Evolutionary conservation across 2,888 invertebrate species (phyloP), one percentile per base, ranked within the genome.

Genomic region (Elgonia sp.): DNA sequence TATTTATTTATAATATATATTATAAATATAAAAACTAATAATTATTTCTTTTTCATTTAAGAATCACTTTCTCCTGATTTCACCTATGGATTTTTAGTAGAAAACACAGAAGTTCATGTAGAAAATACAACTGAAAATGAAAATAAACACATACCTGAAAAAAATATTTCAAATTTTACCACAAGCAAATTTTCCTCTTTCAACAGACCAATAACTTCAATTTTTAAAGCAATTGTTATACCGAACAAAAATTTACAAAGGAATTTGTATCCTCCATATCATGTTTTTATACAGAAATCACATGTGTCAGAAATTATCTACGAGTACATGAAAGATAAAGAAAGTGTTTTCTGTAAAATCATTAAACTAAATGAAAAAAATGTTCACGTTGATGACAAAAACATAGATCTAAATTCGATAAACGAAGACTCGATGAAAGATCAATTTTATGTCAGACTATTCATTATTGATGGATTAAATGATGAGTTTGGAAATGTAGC

Each of bases 61-160:
- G 96, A 96, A 92, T 95, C 95, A 8, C 90, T 96, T 1, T 94
- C 95, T 86, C 96, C 96, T 0, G 93, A 94, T 77, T 93, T 95
- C 16, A 93, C 93, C 10, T 96, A 95, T 80, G 96, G 96, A n/a
- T 94, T 95, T 53, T 94, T 96, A 21, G 95, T 96, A 90, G 95
- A 96, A 91, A 94, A 96, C 77, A 96, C 96, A 3, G 96, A 96
- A 93, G 93, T 96, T 20, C 92, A 92, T 65, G 89, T 92, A 0
- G 84, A 86, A 37, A 85, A 90, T 39, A 63, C 77, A 10, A n/a
- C 18, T 76, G 76, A 39, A 76, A 20, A 62, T 67, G 16, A 46
- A 14, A 4, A 46, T 46, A 10, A n/a, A 18, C 4, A 29, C n/a
- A 50, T 40, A 53, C 0, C 2, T 2, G 29, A 75, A 16, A 37